Conservation (phyloP, 2,113 vertebrate species). For the Xiphophorus couchianus region DNA sequence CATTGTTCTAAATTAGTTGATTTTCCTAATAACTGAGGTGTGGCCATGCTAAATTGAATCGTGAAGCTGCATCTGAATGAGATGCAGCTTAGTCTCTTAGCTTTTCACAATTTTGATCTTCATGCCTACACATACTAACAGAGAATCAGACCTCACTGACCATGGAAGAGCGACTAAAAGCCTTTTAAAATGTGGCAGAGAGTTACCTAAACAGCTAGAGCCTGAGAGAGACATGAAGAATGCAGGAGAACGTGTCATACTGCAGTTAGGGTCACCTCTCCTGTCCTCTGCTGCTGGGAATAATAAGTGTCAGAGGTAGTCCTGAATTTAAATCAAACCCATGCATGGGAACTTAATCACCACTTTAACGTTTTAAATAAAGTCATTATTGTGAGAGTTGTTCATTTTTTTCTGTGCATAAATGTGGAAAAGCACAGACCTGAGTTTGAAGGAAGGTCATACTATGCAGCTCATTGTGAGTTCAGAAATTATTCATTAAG, state of each 20-base stretch:
- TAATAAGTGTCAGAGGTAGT: neutral
- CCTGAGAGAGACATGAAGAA: conserved; percentile 19
- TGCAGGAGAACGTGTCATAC: neutral
- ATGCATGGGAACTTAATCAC: conserved; percentile 8
- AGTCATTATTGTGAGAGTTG: neutral
- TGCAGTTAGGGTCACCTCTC: neutral
- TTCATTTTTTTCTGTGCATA: neutral
- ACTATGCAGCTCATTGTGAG: neutral
- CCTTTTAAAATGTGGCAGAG: neutral
- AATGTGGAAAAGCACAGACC: conserved; percentile 1
- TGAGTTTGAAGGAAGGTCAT: neutral
- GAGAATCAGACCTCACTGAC: conserved; percentile 8
- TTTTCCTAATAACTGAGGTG: neutral
- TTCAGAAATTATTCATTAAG: conserved; percentile 11
- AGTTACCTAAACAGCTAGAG: conserved; percentile 3
- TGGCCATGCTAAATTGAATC: conserved; percentile 8
- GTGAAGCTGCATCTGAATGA: conserved; percentile 30
- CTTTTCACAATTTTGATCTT: neutral
- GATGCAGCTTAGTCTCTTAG: neutral
- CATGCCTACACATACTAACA: conserved; percentile 31
- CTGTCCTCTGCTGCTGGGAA: neutral
- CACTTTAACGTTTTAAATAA: conserved; percentile 8
- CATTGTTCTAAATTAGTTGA: conserved; percentile 1
- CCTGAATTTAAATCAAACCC: conserved; percentile 21
- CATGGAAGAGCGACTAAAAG: conserved; percentile 6